These are phyloP conservation scores for Pangasius sanitwongsei DNA, from an alignment of 2,797 vertebrate species.

Conservation along the genomic window DNA sequence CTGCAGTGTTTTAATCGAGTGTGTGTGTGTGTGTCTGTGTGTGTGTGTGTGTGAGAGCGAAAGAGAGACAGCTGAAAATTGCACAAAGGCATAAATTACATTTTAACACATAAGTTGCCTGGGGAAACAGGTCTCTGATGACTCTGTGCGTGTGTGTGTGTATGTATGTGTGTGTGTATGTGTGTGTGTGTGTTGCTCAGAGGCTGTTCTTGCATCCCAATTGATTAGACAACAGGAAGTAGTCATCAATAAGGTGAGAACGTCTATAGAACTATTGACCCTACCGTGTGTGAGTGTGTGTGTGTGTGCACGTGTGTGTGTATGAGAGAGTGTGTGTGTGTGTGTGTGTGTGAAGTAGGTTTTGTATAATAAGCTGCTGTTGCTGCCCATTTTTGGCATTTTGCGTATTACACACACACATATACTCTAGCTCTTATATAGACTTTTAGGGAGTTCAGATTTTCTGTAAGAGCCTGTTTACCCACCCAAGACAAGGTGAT, in stretches of 20 bases:
- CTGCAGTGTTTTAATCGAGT: background rate
- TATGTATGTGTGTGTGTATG: constrained; percentile 16
- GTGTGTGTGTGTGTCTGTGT: constrained; percentile 10
- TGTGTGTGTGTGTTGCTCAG: constrained; percentile 26
- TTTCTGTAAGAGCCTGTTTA: constrained; percentile 6
- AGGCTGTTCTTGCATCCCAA: constrained; percentile 27
- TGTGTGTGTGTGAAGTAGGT: background rate
- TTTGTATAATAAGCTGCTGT: background rate
- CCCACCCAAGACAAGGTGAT: background rate
- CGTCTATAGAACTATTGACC: constrained; percentile 35
- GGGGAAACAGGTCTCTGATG: background rate
- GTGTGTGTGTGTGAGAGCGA: background rate
- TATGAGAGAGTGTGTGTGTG: background rate
- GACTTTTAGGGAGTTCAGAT: background rate
- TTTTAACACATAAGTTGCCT: constrained; percentile 3
- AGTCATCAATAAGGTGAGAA: constrained; percentile 46
- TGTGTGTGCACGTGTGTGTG: background rate
- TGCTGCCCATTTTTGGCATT: background rate
- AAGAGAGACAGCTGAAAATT: background rate
- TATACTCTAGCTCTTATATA: background rate
- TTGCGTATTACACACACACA: background rate
- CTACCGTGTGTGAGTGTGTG: background rate
- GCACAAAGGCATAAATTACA: background rate
- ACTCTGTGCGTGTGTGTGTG: constrained; percentile 31
- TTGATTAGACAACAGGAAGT: constrained; percentile 53